Percentiles rank a stretch among this genome's conserved stretches.
Evolutionary conservation across 2,888 invertebrate genomes (phyloP).

Genomic region (Orchestes rusci): DNA sequence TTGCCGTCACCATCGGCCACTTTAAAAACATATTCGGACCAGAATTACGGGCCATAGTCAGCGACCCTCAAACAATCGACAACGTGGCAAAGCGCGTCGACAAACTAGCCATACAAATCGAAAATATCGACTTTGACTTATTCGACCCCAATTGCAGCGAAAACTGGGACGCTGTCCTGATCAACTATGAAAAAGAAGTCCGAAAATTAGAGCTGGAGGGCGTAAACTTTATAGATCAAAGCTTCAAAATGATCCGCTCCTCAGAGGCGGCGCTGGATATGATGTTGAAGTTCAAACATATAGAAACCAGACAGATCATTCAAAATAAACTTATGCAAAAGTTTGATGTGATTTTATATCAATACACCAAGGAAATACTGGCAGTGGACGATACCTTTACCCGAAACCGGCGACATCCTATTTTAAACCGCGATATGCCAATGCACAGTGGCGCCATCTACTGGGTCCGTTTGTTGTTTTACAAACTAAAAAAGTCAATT

Average conservation of each 20-base stretch:
- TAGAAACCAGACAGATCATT: slow-evolving; percentile 69
- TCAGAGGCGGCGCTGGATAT: slow-evolving; percentile 77
- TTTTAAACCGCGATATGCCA: slow-evolving; percentile 68
- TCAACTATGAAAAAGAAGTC: slow-evolving; percentile 69
- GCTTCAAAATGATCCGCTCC: slow-evolving; percentile 72
- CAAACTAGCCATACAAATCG: slow-evolving; percentile 65
- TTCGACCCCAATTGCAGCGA: slow-evolving; percentile 71
- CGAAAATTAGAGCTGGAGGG: slow-evolving; percentile 71
- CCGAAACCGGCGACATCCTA: slow-evolving; percentile 57
- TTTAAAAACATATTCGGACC: slow-evolving; percentile 86
- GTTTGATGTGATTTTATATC: slow-evolving; percentile 76
- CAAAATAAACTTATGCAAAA: slow-evolving; percentile 68
- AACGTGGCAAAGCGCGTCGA: slow-evolving; percentile 75
- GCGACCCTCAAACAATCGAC: slow-evolving; percentile 81
- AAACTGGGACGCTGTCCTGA: slow-evolving; percentile 81
- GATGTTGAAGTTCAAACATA: slow-evolving; percentile 69
- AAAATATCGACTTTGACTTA: slow-evolving; percentile 75
- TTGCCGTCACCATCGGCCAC: slow-evolving; percentile 73
- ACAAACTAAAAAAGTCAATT: slow-evolving; percentile 72
- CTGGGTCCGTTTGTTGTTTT: slow-evolving; percentile 76
- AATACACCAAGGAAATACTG: slow-evolving; percentile 77
- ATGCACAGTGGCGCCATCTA: slow-evolving; percentile 77
- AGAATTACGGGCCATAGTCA: slow-evolving; percentile 79
- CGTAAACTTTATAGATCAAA: slow-evolving; percentile 76
- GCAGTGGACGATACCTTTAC: slow-evolving; percentile 63